These are phyloP conservation scores for Hesperophylax magnus DNA, from an alignment of 1,140 invertebrate species.

Conservation along the genomic window DNA sequence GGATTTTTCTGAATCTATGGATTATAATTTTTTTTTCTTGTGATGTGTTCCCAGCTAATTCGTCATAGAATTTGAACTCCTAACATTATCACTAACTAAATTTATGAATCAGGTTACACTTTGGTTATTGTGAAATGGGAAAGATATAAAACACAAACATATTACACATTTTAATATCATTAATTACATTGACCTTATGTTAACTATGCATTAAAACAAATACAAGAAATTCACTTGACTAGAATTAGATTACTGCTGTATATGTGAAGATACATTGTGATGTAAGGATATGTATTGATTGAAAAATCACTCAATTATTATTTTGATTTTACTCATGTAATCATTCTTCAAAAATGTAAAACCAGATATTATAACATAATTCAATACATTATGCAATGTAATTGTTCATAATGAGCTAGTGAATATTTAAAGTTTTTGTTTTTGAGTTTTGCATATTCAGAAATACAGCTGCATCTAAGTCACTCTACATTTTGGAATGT, in stretches of 20 bases:
- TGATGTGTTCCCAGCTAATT: too few relatives aligned
- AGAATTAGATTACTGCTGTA: constrained; percentile 8
- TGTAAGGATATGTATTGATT: neutral
- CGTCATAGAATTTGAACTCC: neutral
- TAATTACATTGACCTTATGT: neutral
- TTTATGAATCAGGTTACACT: constrained; percentile 12
- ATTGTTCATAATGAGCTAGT: too few relatives aligned
- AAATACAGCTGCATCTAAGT: constrained; percentile 31
- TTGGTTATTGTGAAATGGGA: neutral
- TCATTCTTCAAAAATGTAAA: too few relatives aligned
- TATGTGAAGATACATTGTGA: constrained; percentile 15
- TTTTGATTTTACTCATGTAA: too few relatives aligned
- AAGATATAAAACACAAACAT: neutral
- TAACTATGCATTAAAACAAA: constrained; percentile 2
- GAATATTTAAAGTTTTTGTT: neutral
- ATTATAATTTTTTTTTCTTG: too few relatives aligned
- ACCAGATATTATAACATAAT: too few relatives aligned
- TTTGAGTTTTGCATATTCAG: neutral
- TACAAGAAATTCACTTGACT: constrained; percentile 21
- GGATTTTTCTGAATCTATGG: too few relatives aligned
- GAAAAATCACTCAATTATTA: too few relatives aligned
- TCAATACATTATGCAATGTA: too few relatives aligned
- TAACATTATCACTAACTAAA: neutral
- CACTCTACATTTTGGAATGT: constrained; percentile 34
- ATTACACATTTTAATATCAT: constrained; percentile 8